Conservation (phyloP, 2,888 invertebrate species). For the Bhutanitis thaidina region DNA sequence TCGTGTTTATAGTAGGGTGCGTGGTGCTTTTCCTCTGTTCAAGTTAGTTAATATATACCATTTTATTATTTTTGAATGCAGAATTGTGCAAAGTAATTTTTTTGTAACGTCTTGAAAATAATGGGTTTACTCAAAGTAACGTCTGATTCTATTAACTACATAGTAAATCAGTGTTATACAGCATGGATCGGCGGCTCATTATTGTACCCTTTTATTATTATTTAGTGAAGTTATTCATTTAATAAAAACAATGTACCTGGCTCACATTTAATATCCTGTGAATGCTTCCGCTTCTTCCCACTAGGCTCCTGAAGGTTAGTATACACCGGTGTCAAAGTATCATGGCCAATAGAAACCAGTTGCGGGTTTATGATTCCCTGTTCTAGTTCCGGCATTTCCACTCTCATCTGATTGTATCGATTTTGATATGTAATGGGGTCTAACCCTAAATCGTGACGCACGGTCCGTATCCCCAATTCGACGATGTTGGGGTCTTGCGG, state of each 20-base stretch:
- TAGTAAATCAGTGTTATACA: too few species aligned
- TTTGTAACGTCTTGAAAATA: too few species aligned
- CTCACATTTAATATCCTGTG: slow-evolving; percentile 88
- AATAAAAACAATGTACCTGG: slow-evolving; percentile 75
- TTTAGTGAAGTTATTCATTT: too few species aligned
- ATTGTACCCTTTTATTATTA: too few species aligned
- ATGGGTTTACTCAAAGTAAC: too few species aligned
- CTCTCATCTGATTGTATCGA: slow-evolving; percentile 56
- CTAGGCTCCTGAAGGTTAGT: slow-evolving; percentile 67
- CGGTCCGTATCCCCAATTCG: slow-evolving; percentile 54
- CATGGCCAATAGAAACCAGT: slow-evolving; percentile 60
- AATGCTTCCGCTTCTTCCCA: slow-evolving; percentile 87
- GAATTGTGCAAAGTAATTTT: too few species aligned
- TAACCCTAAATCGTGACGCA: slow-evolving; percentile 53
- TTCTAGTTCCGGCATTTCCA: slow-evolving; percentile 63
- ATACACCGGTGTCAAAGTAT: slow-evolving; percentile 62
- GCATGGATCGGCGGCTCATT: too few species aligned
- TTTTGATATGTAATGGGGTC: slow-evolving; percentile 44
- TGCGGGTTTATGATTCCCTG: slow-evolving; percentile 66
- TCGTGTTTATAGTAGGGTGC: too few species aligned
- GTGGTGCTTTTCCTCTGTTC: too few species aligned
- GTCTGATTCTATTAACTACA: too few species aligned
- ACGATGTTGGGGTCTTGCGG: slow-evolving; percentile 56
- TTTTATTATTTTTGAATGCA: too few species aligned
- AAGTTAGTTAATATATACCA: too few species aligned